Base-by-base conservation (phyloP, 2,797 vertebrate species). In the Ibycter americanus region DNA sequence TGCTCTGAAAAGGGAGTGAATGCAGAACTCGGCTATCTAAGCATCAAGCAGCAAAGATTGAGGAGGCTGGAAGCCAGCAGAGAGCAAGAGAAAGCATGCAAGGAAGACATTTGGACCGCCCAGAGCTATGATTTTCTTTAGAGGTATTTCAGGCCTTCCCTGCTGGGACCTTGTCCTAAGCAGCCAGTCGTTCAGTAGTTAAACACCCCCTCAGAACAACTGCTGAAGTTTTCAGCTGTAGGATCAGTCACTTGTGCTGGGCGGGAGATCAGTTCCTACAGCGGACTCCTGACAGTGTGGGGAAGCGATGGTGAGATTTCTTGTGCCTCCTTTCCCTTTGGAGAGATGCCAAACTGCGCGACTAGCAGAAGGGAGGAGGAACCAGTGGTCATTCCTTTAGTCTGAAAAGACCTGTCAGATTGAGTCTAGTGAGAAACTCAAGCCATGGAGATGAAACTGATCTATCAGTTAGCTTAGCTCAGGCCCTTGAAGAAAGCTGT, bases 101-200 rank as follows among this genome's bases (percentile, higher is more conserved):
- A 61, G 66, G 70, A 91, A 92, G 81, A 88, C 51, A 63, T 71
- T 86, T 3, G 10, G 89, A 49, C 92, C 62, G 89, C 83, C 91
- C 61, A 92, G 77, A 71, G 91, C 22, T 93, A 38, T 36, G 62
- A 84, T 88, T 90, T 89, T 83, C 95, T 96, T 95, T 59, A 94
- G 78, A 93, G 76, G 49, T 72, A 94, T 92, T 95, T 94, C 66
- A 86, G 88, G 85, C 72, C 52, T 95, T 91, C 62, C 95, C 93
- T 91, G 90, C 93, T 96, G 94, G 91, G 65, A 79, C 87, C 92
- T 92, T 95, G 93, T 92, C 95, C 94, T 96, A 83, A 92, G 94
- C 86, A 93, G 81, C 5, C 73, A 77, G 51, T 44, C 58, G 52
- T 91, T 89, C 34, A 74, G 83, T 32, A 80, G 84, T 89, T 52